Percentiles rank a stretch among this genome's conserved stretches.
Conservation (phyloP, 2,113 vertebrate genomes). For the Pampusana beccarii region DNA sequence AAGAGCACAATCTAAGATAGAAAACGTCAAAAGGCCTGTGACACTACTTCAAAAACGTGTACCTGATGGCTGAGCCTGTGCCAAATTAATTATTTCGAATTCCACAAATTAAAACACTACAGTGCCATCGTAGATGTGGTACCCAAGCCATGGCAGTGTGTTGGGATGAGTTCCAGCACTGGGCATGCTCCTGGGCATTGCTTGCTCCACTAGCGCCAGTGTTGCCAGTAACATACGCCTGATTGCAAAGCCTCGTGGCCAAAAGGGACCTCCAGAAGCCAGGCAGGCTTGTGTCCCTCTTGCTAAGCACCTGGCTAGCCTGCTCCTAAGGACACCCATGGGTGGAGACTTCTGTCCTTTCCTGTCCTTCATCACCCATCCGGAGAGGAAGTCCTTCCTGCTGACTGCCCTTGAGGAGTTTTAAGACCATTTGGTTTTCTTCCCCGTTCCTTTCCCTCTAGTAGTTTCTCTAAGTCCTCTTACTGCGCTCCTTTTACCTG, state of each 20-base stretch:
- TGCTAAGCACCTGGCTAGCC: not conserved
- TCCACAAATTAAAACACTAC: not conserved
- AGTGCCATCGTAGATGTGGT: fast-evolving
- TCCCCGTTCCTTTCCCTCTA: not conserved
- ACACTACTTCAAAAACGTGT: not conserved
- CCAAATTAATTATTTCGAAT: not conserved
- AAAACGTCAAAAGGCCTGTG: not conserved
- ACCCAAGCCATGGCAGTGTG: fast-evolving
- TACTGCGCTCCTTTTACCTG: fast-evolving
- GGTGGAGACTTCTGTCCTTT: not conserved
- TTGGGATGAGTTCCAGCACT: fast-evolving
- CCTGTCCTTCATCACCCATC: not conserved
- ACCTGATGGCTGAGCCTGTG: not conserved
- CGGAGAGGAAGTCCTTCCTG: not conserved
- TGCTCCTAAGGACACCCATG: fast-evolving
- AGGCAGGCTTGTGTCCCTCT: not conserved
- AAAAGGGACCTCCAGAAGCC: not conserved
- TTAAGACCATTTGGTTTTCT: not conserved
- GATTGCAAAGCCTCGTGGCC: not conserved
- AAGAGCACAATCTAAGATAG: not conserved
- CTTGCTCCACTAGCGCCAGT: not conserved
- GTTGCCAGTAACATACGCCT: not conserved
- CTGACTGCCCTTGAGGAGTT: not conserved
- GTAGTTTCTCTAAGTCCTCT: not conserved
- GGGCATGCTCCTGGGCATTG: fast-evolving